Evolutionary conservation across 2,797 vertebrate genomes (phyloP).

Genomic region (Manis javanica): DNA sequence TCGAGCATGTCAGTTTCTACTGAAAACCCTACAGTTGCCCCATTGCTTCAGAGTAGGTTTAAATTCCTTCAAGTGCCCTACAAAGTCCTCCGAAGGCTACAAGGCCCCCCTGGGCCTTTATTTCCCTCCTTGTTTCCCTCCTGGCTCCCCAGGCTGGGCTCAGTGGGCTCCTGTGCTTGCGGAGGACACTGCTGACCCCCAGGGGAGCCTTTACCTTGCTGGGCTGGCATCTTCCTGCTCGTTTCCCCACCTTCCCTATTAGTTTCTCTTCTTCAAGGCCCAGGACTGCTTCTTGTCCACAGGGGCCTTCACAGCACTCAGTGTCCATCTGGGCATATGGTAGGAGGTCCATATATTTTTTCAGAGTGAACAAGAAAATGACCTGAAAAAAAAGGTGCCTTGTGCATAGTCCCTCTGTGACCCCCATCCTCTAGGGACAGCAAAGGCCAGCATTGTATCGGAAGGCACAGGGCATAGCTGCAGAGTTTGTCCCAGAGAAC

Average conservation of each 20-base stretch:
- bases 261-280: not conserved
- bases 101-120: not conserved
- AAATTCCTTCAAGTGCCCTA: not conserved
- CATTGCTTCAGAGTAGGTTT: not conserved
- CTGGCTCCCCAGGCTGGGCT: not conserved
- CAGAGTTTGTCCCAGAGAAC: not conserved
- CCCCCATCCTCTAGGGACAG: conserved; percentile 20
- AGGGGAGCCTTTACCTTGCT: not conserved
- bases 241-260: not conserved
- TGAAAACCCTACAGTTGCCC: not conserved
- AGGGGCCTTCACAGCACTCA: not conserved
- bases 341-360: not conserved
- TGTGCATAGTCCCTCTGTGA: not conserved
- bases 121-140: not conserved
- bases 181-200: not conserved
- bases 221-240: not conserved
- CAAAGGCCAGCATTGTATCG: not conserved
- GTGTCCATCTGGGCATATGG: not conserved
- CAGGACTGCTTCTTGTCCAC: not conserved
- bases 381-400: not conserved
- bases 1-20: not conserved
- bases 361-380: not conserved
- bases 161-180: not conserved
- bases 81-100: not conserved
- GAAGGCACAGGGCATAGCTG: not conserved